These are phyloP conservation scores for Eumeta japonica DNA, from an alignment of 1,140 invertebrate genomes.

Conservation along the genomic window DNA sequence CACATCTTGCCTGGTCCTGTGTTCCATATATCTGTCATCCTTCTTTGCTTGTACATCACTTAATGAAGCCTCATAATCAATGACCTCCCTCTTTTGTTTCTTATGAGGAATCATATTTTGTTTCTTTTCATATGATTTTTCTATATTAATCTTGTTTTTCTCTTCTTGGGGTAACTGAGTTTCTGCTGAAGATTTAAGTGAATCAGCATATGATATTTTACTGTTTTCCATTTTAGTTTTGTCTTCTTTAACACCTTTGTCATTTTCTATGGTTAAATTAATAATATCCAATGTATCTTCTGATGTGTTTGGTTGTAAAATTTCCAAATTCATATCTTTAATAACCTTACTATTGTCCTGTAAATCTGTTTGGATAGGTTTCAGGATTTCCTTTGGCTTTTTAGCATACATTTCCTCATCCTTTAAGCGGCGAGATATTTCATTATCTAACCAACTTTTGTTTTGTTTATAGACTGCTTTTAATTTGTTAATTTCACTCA, in stretches of 20 bases:
- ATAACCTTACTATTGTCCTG: neutral
- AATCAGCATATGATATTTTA: slow-evolving; percentile 34
- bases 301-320: too few species aligned
- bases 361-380: slow-evolving; percentile 3
- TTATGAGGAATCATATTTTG: slow-evolving; percentile 15
- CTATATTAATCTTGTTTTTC: slow-evolving; percentile 9
- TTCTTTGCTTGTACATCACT: slow-evolving; percentile 38
- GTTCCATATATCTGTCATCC: slow-evolving; percentile 33
- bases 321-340: slow-evolving; percentile 3
- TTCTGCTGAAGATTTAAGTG: slow-evolving; percentile 23
- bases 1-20: slow-evolving; percentile 27
- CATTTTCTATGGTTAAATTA: too few species aligned
- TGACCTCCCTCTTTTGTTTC: slow-evolving; percentile 18
- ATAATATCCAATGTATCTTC: too few species aligned
- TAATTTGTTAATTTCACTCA: slow-evolving; percentile 31
- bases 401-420: slow-evolving; percentile 23
- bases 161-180: too few species aligned
- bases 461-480: slow-evolving; percentile 39
- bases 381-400: slow-evolving; percentile 15
- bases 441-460: slow-evolving; percentile 39
- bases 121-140: slow-evolving; percentile 11
- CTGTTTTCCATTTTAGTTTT: slow-evolving; percentile 6
- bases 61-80: slow-evolving; percentile 9
- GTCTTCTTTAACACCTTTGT: neutral
- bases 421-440: slow-evolving; percentile 31